Evolutionary conservation across 2,113 vertebrate species (phyloP).

Genomic region (Pelecanus crispus): DNA sequence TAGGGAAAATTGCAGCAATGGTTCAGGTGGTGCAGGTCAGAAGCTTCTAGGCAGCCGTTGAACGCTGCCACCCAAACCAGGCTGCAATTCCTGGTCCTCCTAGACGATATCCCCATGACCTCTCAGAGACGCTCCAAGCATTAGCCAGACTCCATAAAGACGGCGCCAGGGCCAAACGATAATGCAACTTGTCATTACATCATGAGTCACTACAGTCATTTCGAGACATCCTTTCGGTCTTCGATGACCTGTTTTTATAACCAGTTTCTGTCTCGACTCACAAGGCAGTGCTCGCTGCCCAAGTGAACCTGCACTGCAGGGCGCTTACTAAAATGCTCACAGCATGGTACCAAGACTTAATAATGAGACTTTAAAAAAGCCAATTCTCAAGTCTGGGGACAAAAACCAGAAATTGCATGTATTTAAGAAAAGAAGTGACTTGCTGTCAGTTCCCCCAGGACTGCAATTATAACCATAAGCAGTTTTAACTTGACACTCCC

Average conservation of each 20-base stretch:
- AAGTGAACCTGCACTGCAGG: neutral
- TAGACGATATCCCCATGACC: neutral
- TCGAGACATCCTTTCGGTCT: neutral
- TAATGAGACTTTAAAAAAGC: neutral
- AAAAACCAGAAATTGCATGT: neutral
- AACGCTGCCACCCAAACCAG: neutral
- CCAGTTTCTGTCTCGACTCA: neutral
- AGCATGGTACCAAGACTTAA: neutral
- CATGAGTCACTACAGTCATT: neutral
- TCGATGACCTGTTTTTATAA: neutral
- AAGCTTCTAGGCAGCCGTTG: neutral
- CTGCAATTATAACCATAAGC: neutral
- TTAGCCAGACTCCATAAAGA: neutral
- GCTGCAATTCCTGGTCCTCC: neutral
- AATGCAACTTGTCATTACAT: neutral
- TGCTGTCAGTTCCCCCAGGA: neutral
- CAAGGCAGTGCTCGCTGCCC: neutral
- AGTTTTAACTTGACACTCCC: neutral
- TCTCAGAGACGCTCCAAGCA: neutral
- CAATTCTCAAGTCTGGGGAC: neutral
- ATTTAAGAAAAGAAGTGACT: neutral
- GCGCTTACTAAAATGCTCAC: neutral
- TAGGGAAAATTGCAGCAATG: neutral
- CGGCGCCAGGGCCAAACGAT: accelerated
- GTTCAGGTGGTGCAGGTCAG: neutral